Conservation (phyloP, 2,888 invertebrate genomes). For the Chymomyza amoena region DNA sequence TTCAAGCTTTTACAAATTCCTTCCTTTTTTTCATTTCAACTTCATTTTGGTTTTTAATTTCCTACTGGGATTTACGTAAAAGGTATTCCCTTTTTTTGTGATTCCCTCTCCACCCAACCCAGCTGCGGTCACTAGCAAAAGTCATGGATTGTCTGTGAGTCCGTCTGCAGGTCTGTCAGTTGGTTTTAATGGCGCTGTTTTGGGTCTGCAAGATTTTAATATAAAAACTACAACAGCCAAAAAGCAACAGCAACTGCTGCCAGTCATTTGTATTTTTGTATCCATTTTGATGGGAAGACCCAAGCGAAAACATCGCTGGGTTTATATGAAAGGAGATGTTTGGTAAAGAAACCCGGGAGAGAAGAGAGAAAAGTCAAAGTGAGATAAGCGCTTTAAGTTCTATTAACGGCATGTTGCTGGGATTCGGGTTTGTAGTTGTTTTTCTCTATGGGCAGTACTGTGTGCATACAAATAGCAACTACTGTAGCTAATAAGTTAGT, state of each 20-base stretch:
- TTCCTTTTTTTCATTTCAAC: conserved; percentile 40
- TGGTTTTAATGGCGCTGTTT: conserved; percentile 62
- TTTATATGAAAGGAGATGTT: neutral
- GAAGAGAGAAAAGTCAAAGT: conserved; percentile 32
- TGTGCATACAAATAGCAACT: no score
- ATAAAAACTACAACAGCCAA: conserved; percentile 62
- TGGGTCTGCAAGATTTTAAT: conserved; percentile 63
- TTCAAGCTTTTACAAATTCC: neutral
- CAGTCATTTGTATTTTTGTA: conserved; percentile 46
- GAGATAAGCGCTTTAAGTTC: conserved; percentile 69
- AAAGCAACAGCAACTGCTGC: conserved; percentile 28
- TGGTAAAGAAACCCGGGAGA: conserved; percentile 1
- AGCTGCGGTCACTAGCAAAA: neutral
- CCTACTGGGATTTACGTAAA: conserved; percentile 69
- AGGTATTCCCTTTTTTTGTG: conserved; percentile 41
- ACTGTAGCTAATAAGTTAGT: no score
- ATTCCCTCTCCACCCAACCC: neutral
- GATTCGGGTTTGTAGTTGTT: neutral
- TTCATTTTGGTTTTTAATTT: conserved; percentile 72
- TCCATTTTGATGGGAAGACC: neutral
- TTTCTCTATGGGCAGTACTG: no score
- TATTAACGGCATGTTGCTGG: conserved; percentile 41
- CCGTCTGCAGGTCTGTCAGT: neutral
- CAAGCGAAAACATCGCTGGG: neutral
- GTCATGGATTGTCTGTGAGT: neutral